These are phyloP conservation scores for Orchestia grillus DNA, from an alignment of 1,140 invertebrate genomes.

Conservation along the genomic window DNA sequence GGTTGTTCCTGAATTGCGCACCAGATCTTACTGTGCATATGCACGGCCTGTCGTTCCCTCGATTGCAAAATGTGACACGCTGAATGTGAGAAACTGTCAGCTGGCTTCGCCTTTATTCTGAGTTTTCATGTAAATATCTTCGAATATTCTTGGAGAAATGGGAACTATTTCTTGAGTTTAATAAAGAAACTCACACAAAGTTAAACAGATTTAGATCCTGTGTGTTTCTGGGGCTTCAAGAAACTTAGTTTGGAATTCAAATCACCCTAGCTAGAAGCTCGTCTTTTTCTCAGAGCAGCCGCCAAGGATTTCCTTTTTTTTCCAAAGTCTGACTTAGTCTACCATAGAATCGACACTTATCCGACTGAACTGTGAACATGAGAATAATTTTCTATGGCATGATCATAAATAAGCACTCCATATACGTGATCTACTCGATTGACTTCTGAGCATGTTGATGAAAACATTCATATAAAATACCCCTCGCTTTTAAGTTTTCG, in stretches of 20 bases:
- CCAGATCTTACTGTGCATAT: background rate
- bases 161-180: background rate
- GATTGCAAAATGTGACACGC: background rate
- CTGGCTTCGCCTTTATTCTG: background rate
- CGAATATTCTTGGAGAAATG: background rate
- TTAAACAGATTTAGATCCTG: background rate
- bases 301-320: background rate
- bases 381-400: background rate
- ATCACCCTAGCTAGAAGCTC: background rate
- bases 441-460: background rate
- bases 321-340: background rate
- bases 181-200: background rate
- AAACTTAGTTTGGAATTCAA: background rate
- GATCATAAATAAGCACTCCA: background rate
- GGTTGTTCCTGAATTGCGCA: background rate
- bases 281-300: background rate
- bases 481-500: too few relatives aligned
- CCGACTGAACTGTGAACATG: background rate
- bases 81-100: background rate
- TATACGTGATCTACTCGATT: background rate
- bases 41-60: background rate
- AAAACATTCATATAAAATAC: too few relatives aligned
- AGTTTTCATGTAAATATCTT: background rate
- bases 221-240: background rate
- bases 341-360: background rate